phyloP scores from a whole-genome alignment of 2,888 invertebrate species.

The Drosophila hawaiiensis region DNA sequence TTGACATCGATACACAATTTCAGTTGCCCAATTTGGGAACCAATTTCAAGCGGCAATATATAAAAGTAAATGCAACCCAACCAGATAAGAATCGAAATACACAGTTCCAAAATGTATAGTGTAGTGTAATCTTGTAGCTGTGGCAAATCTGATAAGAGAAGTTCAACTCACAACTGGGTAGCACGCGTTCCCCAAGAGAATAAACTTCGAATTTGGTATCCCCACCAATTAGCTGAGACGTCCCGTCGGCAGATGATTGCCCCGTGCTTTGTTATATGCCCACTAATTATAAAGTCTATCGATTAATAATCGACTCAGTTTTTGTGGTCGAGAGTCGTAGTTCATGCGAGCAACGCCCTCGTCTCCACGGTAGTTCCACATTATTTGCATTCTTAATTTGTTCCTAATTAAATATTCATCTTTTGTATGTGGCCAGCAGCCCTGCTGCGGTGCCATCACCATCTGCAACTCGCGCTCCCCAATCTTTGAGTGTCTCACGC shows the following conservation, averaged over 20 bases:
- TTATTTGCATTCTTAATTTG: slow-evolving; percentile 80
- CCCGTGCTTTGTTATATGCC: slow-evolving; percentile 57
- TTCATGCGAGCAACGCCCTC: slow-evolving; percentile 44
- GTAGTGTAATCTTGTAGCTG: slow-evolving; percentile 10
- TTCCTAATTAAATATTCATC: slow-evolving; percentile 79
- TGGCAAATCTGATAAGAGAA: slow-evolving; percentile 39
- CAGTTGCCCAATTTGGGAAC: background rate
- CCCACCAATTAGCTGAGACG: slow-evolving; percentile 59
- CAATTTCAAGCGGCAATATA: slow-evolving; percentile 18
- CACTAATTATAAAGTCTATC: slow-evolving; percentile 72
- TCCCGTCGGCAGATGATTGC: slow-evolving; percentile 49
- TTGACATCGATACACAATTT: slow-evolving; percentile 24
- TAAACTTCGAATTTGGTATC: slow-evolving; percentile 1
- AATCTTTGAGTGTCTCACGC: slow-evolving; percentile 63
- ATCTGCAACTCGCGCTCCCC: background rate
- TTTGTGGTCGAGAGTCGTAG: slow-evolving; percentile 11
- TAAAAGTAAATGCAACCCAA: background rate
- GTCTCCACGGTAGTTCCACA: slow-evolving; percentile 71
- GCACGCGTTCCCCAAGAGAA: slow-evolving; percentile 53
- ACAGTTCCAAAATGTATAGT: background rate
- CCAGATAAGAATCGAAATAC: slow-evolving; percentile 34
- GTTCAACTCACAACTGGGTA: slow-evolving; percentile 6
- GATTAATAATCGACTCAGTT: slow-evolving; percentile 68
- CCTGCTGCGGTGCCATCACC: slow-evolving; percentile 21
- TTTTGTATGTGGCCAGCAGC: slow-evolving; percentile 53